Evolutionary conservation across 2,888 invertebrate species (phyloP).

Genomic region (Chelonus formosanus): DNA sequence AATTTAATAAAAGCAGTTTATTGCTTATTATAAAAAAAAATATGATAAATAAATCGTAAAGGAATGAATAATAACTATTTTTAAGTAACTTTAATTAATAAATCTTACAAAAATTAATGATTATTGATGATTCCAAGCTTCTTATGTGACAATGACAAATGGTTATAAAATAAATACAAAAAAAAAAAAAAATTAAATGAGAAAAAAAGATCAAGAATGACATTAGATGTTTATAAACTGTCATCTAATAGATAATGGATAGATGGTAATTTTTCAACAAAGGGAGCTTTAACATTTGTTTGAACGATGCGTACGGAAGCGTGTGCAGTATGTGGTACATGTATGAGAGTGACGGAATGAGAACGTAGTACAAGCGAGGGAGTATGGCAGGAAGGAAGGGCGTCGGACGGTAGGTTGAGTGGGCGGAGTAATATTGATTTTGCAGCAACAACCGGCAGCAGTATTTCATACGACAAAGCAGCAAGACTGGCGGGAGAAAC

Average conservation of each 20-base stretch:
- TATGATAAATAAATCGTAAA: no score
- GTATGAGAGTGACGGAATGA: slow-evolving; percentile 30
- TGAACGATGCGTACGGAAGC: slow-evolving; percentile 18
- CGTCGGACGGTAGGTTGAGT: slow-evolving; percentile 26
- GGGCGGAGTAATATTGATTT: slow-evolving; percentile 55
- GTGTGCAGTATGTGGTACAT: slow-evolving; percentile 22
- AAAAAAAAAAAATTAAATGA: no score
- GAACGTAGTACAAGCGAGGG: slow-evolving; percentile 27
- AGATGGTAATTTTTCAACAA: background rate
- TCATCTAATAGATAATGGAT: background rate
- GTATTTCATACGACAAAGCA: slow-evolving; percentile 50
- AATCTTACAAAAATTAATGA: no score
- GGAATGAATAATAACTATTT: no score
- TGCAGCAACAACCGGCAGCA: slow-evolving; percentile 57
- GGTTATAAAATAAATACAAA: no score
- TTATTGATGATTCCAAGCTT: no score
- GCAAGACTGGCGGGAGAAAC: slow-evolving; percentile 1
- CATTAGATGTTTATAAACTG: no score
- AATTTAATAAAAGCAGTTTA: no score
- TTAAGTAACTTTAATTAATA: no score
- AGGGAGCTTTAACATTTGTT: slow-evolving; percentile 3
- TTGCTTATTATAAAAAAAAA: no score
- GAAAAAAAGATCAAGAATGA: no score
- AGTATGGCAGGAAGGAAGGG: slow-evolving; percentile 24
- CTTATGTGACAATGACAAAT: no score